Conservation (phyloP, 2,888 invertebrate genomes). For the Hipparchia sbordonii region DNA sequence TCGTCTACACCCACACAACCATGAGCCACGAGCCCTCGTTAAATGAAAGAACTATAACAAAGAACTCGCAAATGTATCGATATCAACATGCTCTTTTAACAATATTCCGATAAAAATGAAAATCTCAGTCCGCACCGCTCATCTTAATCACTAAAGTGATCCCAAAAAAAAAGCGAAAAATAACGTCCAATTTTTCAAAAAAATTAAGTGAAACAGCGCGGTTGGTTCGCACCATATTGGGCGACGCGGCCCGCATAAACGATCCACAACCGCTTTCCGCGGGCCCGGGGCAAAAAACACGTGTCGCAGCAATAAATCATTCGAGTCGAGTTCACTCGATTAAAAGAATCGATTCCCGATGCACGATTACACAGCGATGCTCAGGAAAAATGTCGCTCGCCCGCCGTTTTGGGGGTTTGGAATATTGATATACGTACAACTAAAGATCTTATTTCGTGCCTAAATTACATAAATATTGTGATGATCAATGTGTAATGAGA, state of each 20-base stretch:
- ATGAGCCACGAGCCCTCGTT: no score
- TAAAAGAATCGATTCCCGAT: constrained; percentile 73
- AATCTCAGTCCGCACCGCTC: constrained; percentile 17
- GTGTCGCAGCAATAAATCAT: constrained; percentile 81
- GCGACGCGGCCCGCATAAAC: constrained; percentile 75
- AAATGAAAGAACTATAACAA: no score
- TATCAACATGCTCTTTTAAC: no score
- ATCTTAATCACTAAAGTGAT: constrained; percentile 37
- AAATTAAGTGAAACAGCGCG: constrained; percentile 68
- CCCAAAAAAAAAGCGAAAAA: constrained; percentile 25
- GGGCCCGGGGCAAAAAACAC: constrained; percentile 75
- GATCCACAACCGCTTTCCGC: constrained; percentile 80
- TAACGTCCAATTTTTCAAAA: constrained; percentile 37
- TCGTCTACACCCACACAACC: no score
- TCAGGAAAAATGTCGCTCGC: constrained; percentile 74
- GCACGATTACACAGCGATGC: constrained; percentile 73
- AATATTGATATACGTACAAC: neutral
- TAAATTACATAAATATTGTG: no score
- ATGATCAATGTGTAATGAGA: no score
- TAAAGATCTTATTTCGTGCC: neutral
- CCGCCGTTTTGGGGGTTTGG: constrained; percentile 57
- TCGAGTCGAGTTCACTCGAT: constrained; percentile 74
- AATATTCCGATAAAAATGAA: constrained; percentile 5
- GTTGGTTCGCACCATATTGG: constrained; percentile 52
- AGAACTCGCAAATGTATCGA: no score